These are phyloP conservation scores for Anguilla anguilla DNA, from an alignment of 2,797 vertebrate species.

Conservation along the genomic window DNA sequence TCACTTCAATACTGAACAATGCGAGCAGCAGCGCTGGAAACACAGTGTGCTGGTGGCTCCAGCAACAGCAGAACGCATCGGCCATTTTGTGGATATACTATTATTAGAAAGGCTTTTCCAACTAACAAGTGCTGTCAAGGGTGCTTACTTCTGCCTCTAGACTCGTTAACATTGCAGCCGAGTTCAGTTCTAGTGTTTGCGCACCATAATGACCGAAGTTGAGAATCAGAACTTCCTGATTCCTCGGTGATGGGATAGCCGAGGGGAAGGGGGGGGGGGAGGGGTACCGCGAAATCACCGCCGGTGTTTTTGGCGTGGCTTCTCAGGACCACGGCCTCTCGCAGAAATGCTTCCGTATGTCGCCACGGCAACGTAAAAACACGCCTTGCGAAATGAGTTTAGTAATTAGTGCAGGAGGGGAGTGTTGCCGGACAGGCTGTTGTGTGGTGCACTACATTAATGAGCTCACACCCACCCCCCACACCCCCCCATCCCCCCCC, in stretches of 20 bases:
- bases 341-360: not conserved
- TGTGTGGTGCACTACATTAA: conserved; percentile 4
- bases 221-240: not conserved
- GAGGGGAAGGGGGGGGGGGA: not conserved
- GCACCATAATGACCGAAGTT: not conserved
- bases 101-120: not conserved
- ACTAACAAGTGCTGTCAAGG: not conserved
- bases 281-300: not conserved
- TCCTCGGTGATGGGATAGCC: not conserved
- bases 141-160: too few species aligned
- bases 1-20: not conserved
- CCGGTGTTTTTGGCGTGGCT: not conserved
- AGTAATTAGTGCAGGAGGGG: not conserved
- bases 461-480: not conserved
- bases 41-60: too few species aligned
- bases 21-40: too few species aligned
- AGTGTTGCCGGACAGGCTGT: not conserved
- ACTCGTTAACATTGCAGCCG: not conserved
- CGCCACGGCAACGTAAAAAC: not conserved
- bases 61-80: not conserved
- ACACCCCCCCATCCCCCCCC: too few species aligned
- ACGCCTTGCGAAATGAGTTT: not conserved
- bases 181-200: not conserved
- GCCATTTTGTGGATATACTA: not conserved
- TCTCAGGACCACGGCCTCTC: not conserved